Percentiles rank a stretch among this genome's conserved stretches.
phyloP scores from a whole-genome alignment of 2,113 vertebrate species.

The Myotis lucifugus region DNA sequence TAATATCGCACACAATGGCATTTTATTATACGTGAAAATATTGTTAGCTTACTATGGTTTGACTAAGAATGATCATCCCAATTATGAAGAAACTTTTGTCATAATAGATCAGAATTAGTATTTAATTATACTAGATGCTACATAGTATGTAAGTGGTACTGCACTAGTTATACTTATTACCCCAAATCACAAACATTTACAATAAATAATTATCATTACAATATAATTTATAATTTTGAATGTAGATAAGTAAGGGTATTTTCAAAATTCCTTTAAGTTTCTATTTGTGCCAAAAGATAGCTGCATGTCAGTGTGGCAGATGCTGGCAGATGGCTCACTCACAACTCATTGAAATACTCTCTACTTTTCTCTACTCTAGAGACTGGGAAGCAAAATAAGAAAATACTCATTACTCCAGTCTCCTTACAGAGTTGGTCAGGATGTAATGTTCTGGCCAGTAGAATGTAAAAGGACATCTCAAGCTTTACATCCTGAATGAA shows the following conservation, averaged over 20 bases:
- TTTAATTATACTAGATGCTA: neutral
- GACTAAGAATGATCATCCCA: neutral
- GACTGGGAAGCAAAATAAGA: neutral
- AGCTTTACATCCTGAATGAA: neutral
- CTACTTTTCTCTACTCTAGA: neutral
- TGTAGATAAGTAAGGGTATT: neutral
- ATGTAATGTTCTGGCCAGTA: neutral
- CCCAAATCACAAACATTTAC: neutral
- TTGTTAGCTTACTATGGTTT: neutral
- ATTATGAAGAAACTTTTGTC: neutral
- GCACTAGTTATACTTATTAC: neutral
- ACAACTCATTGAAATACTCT: neutral
- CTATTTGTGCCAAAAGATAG: neutral
- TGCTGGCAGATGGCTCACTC: neutral
- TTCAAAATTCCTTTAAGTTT: neutral
- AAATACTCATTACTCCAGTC: neutral
- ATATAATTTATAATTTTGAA: neutral
- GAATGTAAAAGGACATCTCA: neutral
- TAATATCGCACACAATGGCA: neutral
- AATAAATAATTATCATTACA: neutral
- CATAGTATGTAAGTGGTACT: neutral
- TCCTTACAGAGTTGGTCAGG: neutral
- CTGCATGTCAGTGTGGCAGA: neutral
- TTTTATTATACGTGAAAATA: constrained; percentile 44
- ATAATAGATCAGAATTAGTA: neutral